phyloP scores from a whole-genome alignment of 2,113 vertebrate species.

The Miniopterus natalensis region DNA sequence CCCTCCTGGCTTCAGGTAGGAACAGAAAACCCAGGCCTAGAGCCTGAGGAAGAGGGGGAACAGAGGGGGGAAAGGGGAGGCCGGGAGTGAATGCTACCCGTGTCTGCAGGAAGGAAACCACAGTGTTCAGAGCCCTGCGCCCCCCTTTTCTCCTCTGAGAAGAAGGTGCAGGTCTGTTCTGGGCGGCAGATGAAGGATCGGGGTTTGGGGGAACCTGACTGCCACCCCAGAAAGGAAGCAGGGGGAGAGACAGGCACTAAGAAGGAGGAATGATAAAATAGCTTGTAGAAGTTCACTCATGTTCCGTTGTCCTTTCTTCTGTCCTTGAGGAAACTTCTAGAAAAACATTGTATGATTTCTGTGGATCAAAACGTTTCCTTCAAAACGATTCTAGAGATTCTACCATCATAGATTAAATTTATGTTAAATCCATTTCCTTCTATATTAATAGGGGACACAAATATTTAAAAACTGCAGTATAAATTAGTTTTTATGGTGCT shows the following conservation, averaged over 20 bases:
- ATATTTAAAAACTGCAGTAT: not conserved
- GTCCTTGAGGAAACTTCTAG: not conserved
- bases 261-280: not conserved
- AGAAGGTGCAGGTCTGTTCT: not conserved
- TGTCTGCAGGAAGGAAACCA: not conserved
- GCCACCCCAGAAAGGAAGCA: not conserved
- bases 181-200: not conserved
- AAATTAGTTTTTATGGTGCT: not conserved
- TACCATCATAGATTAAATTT: not conserved
- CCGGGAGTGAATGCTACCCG: rapidly evolving
- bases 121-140: not conserved
- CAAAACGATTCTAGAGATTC: not conserved
- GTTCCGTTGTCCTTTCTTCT: not conserved
- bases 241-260: not conserved
- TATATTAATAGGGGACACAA: not conserved
- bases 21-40: not conserved
- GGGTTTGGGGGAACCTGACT: not conserved
- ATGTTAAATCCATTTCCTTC: not conserved
- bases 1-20: conserved; percentile 68
- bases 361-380: not conserved
- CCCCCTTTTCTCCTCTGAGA: not conserved
- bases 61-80: not conserved
- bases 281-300: not conserved
- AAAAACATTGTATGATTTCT: not conserved
- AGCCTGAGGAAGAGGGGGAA: not conserved